These are phyloP conservation scores for Drosophila bocqueti DNA, from an alignment of 1,140 invertebrate genomes.

Conservation along the genomic window DNA sequence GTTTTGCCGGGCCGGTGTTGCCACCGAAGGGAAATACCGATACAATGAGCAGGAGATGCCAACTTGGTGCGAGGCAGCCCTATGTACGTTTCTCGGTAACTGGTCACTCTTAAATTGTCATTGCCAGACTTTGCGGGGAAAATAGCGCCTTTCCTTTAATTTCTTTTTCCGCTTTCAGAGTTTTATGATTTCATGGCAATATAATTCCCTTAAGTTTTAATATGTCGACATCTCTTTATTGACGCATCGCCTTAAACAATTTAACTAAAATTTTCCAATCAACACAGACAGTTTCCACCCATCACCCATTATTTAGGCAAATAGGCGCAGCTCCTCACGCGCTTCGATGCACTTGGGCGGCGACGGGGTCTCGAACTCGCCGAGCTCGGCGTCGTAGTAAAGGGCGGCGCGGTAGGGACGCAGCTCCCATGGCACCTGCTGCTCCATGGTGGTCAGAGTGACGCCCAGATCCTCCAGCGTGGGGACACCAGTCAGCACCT, in stretches of 20 bases:
- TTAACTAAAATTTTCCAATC: conserved; percentile 67
- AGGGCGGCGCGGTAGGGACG: conserved; percentile 87
- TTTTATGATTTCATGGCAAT: neutral
- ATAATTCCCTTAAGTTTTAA: conserved; percentile 14
- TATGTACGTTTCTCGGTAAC: neutral
- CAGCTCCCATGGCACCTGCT: conserved; percentile 92
- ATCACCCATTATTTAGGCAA: conserved; percentile 51
- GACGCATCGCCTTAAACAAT: conserved; percentile 48
- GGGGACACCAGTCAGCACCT: conserved; percentile 88
- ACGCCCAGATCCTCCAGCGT: conserved; percentile 96
- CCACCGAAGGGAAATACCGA: neutral
- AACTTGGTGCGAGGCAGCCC: neutral
- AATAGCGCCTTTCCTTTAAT: neutral
- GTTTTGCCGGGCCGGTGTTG: conserved; percentile 8
- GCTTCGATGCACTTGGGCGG: conserved; percentile 86
- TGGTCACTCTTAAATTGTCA: neutral
- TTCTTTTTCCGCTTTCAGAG: neutral
- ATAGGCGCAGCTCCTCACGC: conserved; percentile 65
- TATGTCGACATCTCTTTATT: conserved; percentile 53
- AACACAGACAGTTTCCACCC: conserved; percentile 33
- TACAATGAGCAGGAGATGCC: neutral
- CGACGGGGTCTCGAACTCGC: conserved; percentile 89
- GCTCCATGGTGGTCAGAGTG: conserved; percentile 90
- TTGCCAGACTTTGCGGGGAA: neutral
- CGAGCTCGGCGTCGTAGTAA: conserved; percentile 91